A percentile compares a stretch with the other conserved stretches of the same genome.
phyloP scores from a whole-genome alignment of 2,888 invertebrate genomes.

The Dryobota labecula region DNA sequence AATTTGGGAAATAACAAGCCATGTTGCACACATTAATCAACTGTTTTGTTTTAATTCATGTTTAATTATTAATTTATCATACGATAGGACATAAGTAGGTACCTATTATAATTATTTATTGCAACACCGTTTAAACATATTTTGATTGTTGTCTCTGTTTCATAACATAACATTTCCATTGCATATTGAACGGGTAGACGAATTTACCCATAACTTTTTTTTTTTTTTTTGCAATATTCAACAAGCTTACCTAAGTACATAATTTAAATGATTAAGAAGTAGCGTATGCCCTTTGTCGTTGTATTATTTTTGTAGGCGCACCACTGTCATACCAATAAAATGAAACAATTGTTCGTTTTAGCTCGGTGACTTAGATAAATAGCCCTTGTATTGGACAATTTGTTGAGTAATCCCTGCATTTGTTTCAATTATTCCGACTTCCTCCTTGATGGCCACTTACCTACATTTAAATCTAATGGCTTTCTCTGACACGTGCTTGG shows the following conservation, averaged over 20 bases:
- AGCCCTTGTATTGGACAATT: conserved; percentile 89
- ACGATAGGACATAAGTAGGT: background rate
- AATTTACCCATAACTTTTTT: background rate
- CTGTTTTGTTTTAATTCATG: conserved; percentile 14
- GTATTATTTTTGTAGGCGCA: conserved; percentile 36
- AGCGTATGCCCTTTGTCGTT: conserved; percentile 5
- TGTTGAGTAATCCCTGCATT: conserved; percentile 89
- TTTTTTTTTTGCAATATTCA: background rate
- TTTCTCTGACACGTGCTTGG: conserved; percentile 79
- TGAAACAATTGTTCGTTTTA: conserved; percentile 80
- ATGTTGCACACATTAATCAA: conserved; percentile 9
- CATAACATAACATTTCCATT: background rate
- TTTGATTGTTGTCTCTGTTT: background rate
- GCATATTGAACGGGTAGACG: background rate
- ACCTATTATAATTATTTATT: background rate
- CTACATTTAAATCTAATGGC: conserved; percentile 80
- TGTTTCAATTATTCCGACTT: conserved; percentile 89
- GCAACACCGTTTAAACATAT: background rate
- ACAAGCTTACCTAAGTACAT: background rate
- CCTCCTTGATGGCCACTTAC: conserved; percentile 82
- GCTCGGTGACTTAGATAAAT: conserved; percentile 87
- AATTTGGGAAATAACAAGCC: conserved; percentile 1
- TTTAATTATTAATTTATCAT: conserved; percentile 6
- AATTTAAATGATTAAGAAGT: background rate
- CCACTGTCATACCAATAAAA: conserved; percentile 79